Base-by-base conservation (phyloP, 2,888 invertebrate genomes). In the Euclidia mi region DNA sequence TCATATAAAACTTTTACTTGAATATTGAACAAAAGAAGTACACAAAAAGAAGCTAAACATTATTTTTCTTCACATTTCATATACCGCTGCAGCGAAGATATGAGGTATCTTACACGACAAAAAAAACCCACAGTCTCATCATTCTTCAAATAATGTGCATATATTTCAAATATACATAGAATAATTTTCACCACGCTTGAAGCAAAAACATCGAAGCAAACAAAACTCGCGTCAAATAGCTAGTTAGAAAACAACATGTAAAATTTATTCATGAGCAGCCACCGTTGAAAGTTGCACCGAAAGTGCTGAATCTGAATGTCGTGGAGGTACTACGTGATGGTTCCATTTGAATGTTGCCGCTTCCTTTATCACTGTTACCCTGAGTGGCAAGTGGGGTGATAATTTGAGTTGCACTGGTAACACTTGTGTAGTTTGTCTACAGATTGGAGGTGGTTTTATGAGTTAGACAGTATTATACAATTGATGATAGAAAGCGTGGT, bases 281-380 rank as follows among this genome's bases (percentile, higher is more conserved):
- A 63, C 56, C 58, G 64, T 71, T 61, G 74, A 59, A 75, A 73
- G 68, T 78, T 76, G 72, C 64, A 67, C 56, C 60, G 66, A 77
- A 79, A 78, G 78, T 72, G 70, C 78, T 78, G 81, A 82, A 79
- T 86, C 76, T 76, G 82, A 81, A 79, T 79, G 76, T 81, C 75
- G 77, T 63, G 73, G 72, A 71, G 65, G 69, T 65, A 62, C 70
- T 71, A 79, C 80, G 81, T 81, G 82, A 79, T 71, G 71, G 45
- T 82, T 78, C 78, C 76, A 77, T 63, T 77, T 61, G 64, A 47
- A 42, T 56, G 74, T 74, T 63, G 56, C 57, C 62, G 70, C 60
- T 71, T 76, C 69, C 70, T 51, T 40, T 18, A 44, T 41, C 46
- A 58, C 56, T 50, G 55, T 49, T 40, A n/a, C 41, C 43, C 11